A percentile compares a stretch with the other conserved stretches of the same genome.
Evolutionary conservation across 2,113 vertebrate species (phyloP).

Genomic region (Bubo blakistoni): DNA sequence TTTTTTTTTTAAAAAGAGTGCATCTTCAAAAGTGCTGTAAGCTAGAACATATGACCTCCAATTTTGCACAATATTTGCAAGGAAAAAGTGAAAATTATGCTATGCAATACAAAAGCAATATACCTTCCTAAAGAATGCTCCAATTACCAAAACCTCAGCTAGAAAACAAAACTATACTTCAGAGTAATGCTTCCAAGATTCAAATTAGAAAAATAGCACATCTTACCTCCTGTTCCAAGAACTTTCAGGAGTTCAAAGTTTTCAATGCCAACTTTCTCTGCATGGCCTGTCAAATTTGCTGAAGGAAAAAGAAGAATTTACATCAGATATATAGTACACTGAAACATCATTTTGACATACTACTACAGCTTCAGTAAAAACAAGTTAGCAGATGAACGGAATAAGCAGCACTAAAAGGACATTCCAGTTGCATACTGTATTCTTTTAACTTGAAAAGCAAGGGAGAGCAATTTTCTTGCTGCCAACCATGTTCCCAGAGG

Average conservation of each 20-base stretch:
- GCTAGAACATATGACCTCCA: background rate
- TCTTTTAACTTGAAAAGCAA: background rate
- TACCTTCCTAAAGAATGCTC: background rate
- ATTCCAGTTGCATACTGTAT: background rate
- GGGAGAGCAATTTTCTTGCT: background rate
- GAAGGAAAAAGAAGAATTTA: conserved; percentile 12
- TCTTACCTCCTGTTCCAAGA: conserved; percentile 95
- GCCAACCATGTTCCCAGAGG: rapidly evolving
- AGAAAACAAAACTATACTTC: background rate
- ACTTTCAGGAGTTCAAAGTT: conserved; percentile 97
- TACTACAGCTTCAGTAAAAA: background rate
- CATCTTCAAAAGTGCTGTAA: background rate
- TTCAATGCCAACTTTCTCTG: conserved; percentile 96
- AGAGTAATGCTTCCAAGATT: background rate
- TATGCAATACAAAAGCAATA: background rate
- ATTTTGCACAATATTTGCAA: background rate
- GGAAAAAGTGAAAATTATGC: background rate
- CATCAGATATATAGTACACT: background rate
- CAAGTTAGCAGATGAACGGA: background rate
- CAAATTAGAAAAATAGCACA: background rate
- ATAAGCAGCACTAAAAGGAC: background rate
- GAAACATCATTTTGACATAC: background rate
- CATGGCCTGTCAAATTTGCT: conserved; percentile 96
- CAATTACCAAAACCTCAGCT: background rate
- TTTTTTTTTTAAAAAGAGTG: background rate